A percentile compares a stretch with the other conserved stretches of the same genome.
Evolutionary conservation across 2,113 vertebrate species (phyloP).

Genomic region (Micronycteris hirsuta): DNA sequence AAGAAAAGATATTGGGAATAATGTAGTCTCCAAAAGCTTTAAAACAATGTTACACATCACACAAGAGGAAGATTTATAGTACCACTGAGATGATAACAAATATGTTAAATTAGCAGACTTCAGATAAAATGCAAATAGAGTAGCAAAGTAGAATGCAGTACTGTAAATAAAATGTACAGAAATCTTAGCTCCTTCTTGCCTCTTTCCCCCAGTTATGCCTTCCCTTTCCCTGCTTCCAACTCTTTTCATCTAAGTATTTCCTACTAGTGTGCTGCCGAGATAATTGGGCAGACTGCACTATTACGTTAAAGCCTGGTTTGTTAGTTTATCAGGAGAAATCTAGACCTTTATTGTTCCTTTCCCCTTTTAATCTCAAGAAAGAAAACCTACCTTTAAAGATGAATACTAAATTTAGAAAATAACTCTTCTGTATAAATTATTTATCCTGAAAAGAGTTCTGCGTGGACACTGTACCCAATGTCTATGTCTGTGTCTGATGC

Average conservation of each 20-base stretch:
- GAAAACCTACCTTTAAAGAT: not conserved
- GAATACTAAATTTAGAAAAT: not conserved
- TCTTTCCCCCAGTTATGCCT: not conserved
- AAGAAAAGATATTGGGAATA: not conserved
- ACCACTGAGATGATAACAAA: not conserved
- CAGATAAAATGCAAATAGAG: not conserved
- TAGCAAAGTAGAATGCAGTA: not conserved
- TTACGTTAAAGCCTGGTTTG: not conserved
- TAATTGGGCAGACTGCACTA: not conserved
- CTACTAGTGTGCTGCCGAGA: not conserved
- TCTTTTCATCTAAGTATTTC: not conserved
- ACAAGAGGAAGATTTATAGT: not conserved
- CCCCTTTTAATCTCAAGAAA: not conserved
- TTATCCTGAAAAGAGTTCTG: not conserved
- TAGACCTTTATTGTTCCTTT: not conserved
- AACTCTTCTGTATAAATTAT: not conserved
- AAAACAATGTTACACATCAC: not conserved
- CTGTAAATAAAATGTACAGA: not conserved
- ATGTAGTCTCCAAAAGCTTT: not conserved
- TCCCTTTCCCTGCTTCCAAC: not conserved
- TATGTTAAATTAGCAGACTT: not conserved
- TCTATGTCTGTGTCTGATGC: not conserved
- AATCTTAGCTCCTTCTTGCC: not conserved
- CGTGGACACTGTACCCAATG: rapidly evolving
- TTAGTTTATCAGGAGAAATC: not conserved